These are phyloP conservation scores for Chauna torquata DNA, from an alignment of 2,113 vertebrate species.

Conservation along the genomic window DNA sequence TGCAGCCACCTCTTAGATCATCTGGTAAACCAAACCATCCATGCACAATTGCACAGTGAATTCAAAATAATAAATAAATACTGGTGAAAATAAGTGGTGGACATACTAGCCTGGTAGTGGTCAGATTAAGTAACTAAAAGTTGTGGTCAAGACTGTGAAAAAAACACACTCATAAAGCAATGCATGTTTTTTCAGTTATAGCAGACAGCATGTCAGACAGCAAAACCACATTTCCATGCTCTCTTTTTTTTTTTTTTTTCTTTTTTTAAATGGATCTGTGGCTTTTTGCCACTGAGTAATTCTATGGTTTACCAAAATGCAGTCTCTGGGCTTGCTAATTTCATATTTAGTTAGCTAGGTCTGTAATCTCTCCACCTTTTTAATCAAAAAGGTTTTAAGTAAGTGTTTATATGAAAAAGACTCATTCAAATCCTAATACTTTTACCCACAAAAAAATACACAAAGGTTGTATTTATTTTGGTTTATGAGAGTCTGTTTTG, in stretches of 20 bases:
- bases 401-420: conserved; percentile 29
- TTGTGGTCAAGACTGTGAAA: conserved; percentile 46
- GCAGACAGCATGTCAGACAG: conserved; percentile 60
- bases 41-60: background rate
- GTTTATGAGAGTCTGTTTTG: background rate
- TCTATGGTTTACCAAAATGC: conserved; percentile 74
- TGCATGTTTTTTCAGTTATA: conserved; percentile 49
- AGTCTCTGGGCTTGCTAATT: conserved; percentile 66
- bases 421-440: background rate
- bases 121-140: conserved; percentile 33
- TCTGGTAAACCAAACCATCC: background rate
- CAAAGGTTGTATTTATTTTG: background rate
- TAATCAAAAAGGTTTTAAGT: conserved; percentile 32
- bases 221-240: conserved; percentile 68
- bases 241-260: background rate
- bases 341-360: conserved; percentile 54
- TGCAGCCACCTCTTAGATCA: background rate
- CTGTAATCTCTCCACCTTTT: conserved; percentile 8
- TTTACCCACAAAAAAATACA: conserved; percentile 8
- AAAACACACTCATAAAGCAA: conserved; percentile 34
- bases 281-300: conserved; percentile 70
- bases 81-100: background rate
- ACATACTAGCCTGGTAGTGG: background rate
- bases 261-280: conserved; percentile 53
- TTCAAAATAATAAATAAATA: background rate